These are phyloP conservation scores for Pseudomyrmex dendroicus DNA, from an alignment of 1,140 invertebrate genomes.

Conservation along the genomic window DNA sequence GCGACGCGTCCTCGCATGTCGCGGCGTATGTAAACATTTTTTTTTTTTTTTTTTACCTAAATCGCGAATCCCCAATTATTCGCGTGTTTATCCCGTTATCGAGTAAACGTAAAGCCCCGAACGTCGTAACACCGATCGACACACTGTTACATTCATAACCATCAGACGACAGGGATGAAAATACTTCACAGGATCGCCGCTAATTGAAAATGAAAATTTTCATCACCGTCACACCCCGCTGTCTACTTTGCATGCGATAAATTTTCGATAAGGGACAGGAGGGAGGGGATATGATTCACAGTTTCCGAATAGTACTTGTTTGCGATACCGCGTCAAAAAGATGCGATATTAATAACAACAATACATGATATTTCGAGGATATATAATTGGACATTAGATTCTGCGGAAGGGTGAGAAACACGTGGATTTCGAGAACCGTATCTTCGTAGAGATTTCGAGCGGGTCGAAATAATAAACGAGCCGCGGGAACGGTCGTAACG, in stretches of 20 bases:
- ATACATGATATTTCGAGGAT: no score
- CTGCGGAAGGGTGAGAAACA: not conserved
- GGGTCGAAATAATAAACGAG: conserved; percentile 78
- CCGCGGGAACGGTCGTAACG: conserved; percentile 68
- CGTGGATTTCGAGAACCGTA: not conserved
- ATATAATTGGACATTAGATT: not conserved
- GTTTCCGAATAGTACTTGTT: conserved; percentile 3
- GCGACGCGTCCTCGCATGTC: conserved; percentile 55
- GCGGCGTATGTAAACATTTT: conserved; percentile 39
- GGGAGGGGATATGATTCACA: not conserved
- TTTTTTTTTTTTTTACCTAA: conserved; percentile 27
- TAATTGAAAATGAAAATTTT: conserved; percentile 54
- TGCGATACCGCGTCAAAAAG: not conserved
- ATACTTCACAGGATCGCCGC: conserved; percentile 11
- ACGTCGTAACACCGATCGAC: conserved; percentile 54
- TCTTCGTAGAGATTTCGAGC: conserved; percentile 48
- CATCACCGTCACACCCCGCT: conserved; percentile 35
- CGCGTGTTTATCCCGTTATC: conserved; percentile 60
- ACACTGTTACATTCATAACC: conserved; percentile 48
- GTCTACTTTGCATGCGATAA: conserved; percentile 46
- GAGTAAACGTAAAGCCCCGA: conserved; percentile 49
- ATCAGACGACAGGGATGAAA: conserved; percentile 31
- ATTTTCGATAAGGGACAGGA: not conserved
- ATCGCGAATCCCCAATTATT: conserved; percentile 61
- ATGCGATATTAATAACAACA: not conserved